phyloP scores from a whole-genome alignment of 92 coral and sea anemone genomes.

The Desmophyllum pertusum region DNA sequence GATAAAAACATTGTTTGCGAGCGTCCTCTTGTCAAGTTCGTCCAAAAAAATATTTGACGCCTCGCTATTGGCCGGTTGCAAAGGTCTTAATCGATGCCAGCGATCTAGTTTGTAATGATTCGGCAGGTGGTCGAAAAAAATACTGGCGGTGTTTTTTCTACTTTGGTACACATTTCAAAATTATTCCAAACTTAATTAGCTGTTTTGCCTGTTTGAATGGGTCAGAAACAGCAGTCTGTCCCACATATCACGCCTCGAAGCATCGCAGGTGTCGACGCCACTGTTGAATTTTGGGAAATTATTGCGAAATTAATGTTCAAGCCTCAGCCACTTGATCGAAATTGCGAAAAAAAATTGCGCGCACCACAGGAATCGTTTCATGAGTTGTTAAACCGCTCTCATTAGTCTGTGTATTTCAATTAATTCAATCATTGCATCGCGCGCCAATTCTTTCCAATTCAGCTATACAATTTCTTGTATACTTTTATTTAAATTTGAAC shows the following conservation, averaged over 20 bases:
- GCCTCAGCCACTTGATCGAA: background rate
- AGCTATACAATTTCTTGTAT: no score
- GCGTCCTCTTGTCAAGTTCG: background rate
- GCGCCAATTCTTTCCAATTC: no score
- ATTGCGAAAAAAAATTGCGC: background rate
- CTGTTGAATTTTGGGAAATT: background rate
- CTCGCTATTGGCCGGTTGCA: conserved; percentile 17
- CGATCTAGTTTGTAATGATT: conserved; percentile 16
- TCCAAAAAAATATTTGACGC: background rate
- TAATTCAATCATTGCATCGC: background rate
- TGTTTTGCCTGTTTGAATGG: conserved; percentile 15
- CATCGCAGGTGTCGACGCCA: conserved; percentile 14
- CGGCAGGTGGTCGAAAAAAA: conserved; percentile 31
- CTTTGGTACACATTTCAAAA: conserved; percentile 18
- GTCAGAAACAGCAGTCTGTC: background rate
- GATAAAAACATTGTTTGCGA: conserved; percentile 18
- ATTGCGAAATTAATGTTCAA: background rate
- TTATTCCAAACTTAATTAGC: conserved; percentile 29
- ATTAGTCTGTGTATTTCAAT: background rate
- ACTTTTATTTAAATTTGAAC: no score
- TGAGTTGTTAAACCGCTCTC: background rate
- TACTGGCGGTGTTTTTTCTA: conserved; percentile 20
- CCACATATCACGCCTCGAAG: background rate
- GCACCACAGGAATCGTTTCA: background rate
- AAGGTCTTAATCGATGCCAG: conserved; percentile 15